Percentiles rank a stretch among this genome's conserved stretches.
Conservation (phyloP, 92 coral and sea anemone species). For the Siderastrea radians region DNA sequence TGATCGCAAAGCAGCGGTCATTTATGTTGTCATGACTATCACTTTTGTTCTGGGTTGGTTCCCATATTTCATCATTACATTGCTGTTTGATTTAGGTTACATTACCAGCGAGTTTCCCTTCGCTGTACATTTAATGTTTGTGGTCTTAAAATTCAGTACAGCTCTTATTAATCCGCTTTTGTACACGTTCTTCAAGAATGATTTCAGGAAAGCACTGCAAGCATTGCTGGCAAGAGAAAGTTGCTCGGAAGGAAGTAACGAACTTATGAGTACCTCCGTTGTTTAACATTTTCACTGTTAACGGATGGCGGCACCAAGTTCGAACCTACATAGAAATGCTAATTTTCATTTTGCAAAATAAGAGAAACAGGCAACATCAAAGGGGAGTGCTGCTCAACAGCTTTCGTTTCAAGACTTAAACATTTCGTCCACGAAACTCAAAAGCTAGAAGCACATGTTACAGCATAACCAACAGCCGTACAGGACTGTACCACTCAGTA, state of each 20-base stretch:
- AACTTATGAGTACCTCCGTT: slow-evolving; percentile 6
- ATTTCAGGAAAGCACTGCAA: slow-evolving; percentile 72
- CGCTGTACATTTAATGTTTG: slow-evolving; percentile 27
- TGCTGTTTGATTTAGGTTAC: slow-evolving; percentile 41
- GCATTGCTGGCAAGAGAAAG: slow-evolving; percentile 24
- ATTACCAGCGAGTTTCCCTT: slow-evolving; percentile 10
- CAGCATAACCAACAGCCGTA: too few species aligned
- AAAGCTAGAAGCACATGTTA: too few species aligned
- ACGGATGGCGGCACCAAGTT: too few species aligned
- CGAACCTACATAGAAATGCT: too few species aligned
- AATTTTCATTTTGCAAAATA: too few species aligned
- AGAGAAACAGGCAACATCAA: too few species aligned
- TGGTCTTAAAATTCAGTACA: slow-evolving; percentile 75
- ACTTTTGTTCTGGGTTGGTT: slow-evolving; percentile 81
- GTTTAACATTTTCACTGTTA: neutral
- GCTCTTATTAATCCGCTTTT: slow-evolving; percentile 80
- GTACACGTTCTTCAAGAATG: slow-evolving; percentile 87
- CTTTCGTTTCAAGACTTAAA: too few species aligned
- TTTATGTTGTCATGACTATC: slow-evolving; percentile 72
- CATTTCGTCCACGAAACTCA: too few species aligned
- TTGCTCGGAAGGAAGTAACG: slow-evolving; percentile 14
- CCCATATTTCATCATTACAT: slow-evolving; percentile 73
- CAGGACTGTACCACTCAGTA: too few species aligned
- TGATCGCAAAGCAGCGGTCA: slow-evolving; percentile 62
- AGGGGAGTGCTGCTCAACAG: too few species aligned